Evolutionary conservation across 2,888 invertebrate genomes (phyloP).

Genomic region (Chironomus riparius): DNA sequence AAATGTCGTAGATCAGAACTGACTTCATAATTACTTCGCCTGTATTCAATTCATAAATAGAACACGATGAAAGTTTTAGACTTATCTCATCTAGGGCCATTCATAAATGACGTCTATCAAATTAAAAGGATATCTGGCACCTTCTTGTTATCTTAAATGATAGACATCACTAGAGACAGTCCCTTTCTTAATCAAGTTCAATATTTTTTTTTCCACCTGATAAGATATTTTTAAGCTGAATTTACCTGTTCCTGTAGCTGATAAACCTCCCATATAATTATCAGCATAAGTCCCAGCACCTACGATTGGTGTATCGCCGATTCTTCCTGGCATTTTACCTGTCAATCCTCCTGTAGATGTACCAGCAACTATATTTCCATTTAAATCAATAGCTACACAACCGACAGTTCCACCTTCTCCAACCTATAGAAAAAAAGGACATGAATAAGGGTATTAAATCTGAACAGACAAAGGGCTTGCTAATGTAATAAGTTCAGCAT

Average conservation of each 20-base stretch:
- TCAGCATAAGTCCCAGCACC: conserved; percentile 73
- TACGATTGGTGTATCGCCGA: conserved; percentile 65
- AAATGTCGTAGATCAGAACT: conserved; percentile 63
- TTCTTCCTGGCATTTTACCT: conserved; percentile 67
- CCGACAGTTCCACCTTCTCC: conserved; percentile 28
- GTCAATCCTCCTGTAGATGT: conserved; percentile 81
- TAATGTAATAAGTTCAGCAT: too few species aligned
- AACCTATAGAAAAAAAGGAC: too few species aligned
- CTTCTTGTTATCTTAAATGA: too few species aligned
- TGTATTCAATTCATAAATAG: conserved; percentile 34
- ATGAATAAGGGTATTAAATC: too few species aligned
- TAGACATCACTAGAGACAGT: too few species aligned
- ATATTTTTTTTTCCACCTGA: too few species aligned
- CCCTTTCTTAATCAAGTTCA: too few species aligned
- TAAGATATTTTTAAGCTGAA: not conserved
- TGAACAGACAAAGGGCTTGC: too few species aligned
- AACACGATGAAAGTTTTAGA: not conserved
- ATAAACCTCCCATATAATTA: conserved; percentile 62
- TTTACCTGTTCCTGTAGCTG: conserved; percentile 56
- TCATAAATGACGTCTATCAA: not conserved
- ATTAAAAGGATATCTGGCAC: too few species aligned
- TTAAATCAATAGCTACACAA: conserved; percentile 61
- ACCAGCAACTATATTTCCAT: conserved; percentile 68
- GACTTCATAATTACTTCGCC: conserved; percentile 74
- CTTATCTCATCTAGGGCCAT: too few species aligned